These are phyloP conservation scores for Pardosa pseudoannulata DNA, from an alignment of 2,888 invertebrate species.

Conservation along the genomic window DNA sequence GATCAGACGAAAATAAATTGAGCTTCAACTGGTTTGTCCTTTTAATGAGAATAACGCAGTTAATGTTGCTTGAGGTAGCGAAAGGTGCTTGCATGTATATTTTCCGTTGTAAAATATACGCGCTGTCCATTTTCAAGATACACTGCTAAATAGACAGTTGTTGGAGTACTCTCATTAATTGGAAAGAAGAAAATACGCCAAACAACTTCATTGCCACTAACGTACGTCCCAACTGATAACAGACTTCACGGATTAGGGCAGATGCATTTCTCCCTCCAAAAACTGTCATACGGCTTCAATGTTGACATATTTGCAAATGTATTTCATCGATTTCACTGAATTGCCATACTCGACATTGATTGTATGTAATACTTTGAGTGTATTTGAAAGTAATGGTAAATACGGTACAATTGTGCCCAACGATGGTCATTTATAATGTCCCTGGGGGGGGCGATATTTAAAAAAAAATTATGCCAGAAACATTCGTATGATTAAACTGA, in stretches of 20 bases:
- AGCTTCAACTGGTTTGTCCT: neutral
- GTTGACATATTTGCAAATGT: conserved; percentile 29
- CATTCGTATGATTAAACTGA: no score
- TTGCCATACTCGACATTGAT: neutral
- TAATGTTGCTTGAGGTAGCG: neutral
- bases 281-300: neutral
- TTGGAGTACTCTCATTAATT: conserved; percentile 75
- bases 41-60: conserved; percentile 8
- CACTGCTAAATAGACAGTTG: neutral
- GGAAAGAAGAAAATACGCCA: conserved; percentile 76
- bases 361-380: conserved; percentile 15
- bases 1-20: neutral
- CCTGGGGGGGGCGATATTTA: no score
- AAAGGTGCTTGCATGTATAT: neutral
- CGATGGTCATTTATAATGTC: no score
- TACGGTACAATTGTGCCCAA: conserved; percentile 22
- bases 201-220: conserved; percentile 76
- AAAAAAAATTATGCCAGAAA: no score
- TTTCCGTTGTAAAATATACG: conserved; percentile 10
- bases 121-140: conserved; percentile 20
- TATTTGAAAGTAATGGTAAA: neutral
- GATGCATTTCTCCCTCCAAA: neutral
- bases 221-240: conserved; percentile 76
- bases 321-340: neutral
- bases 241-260: conserved; percentile 75